phyloP scores from a whole-genome alignment of 2,113 vertebrate genomes.

The Corvus cornix region DNA sequence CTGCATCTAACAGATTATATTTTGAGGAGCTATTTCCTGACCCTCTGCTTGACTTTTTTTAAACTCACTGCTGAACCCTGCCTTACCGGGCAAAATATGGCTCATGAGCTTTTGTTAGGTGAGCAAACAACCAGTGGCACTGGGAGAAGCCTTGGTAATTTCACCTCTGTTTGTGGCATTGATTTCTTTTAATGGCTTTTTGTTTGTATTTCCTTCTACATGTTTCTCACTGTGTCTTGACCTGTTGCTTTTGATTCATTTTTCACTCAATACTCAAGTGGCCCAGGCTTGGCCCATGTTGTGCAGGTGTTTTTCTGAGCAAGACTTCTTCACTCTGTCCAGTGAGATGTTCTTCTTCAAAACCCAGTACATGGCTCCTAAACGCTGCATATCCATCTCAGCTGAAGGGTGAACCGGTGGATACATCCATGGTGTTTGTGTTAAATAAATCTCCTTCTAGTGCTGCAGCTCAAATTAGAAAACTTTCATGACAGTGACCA shows the following conservation, averaged over 20 bases:
- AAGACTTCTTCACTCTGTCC: not conserved
- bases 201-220: not conserved
- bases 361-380: not conserved
- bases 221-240: not conserved
- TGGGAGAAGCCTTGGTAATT: not conserved
- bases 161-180: not conserved
- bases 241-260: not conserved
- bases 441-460: not conserved
- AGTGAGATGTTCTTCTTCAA: not conserved
- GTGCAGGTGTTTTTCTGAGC: not conserved
- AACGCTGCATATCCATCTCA: not conserved
- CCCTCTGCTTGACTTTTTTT: not conserved
- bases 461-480: not conserved
- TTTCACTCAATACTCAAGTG: not conserved
- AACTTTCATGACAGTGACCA: not conserved
- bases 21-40: not conserved
- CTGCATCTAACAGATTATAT: not conserved
- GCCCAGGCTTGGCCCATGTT: not conserved
- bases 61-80: not conserved
- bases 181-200: slow-evolving; percentile 17
- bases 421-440: not conserved
- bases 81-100: not conserved
- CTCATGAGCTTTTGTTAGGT: not conserved
- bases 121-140: not conserved
- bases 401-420: not conserved